These are phyloP conservation scores for Amniataba percoides DNA, from an alignment of 2,797 vertebrate genomes.

Conservation along the genomic window DNA sequence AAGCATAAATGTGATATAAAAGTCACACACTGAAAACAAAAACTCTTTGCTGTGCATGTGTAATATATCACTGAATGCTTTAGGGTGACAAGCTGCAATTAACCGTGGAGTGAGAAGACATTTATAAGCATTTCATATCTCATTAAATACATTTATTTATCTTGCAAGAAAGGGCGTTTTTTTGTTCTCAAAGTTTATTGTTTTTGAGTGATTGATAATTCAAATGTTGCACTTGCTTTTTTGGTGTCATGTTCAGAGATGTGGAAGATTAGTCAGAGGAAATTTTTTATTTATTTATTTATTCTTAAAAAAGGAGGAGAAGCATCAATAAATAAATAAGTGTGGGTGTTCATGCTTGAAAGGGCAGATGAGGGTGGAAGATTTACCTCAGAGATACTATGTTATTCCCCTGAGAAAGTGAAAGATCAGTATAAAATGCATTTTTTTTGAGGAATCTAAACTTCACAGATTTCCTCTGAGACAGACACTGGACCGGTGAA, in stretches of 20 bases:
- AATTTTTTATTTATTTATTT: background rate
- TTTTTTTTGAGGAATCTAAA: slow-evolving; percentile 39
- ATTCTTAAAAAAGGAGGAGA: slow-evolving; percentile 12
- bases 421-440: slow-evolving; percentile 43
- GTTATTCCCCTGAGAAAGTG: slow-evolving; percentile 16
- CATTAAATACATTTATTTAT: slow-evolving; percentile 87
- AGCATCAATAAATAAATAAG: background rate
- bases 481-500: background rate
- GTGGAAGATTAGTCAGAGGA: slow-evolving; percentile 39
- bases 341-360: background rate
- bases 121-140: slow-evolving; percentile 85
- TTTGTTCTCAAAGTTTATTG: slow-evolving; percentile 63
- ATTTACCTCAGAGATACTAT: slow-evolving; percentile 2
- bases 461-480: slow-evolving; percentile 40
- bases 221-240: slow-evolving; percentile 61
- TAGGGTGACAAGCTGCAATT: slow-evolving; percentile 86
- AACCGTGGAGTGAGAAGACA: slow-evolving; percentile 78
- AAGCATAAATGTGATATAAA: slow-evolving; percentile 61
- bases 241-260: slow-evolving; percentile 46
- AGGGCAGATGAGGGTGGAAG: background rate
- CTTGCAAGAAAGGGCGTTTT: slow-evolving; percentile 64
- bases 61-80: slow-evolving; percentile 83
- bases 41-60: slow-evolving; percentile 55
- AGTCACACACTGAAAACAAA: slow-evolving; percentile 65
- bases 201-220: slow-evolving; percentile 62